A percentile compares a stretch with the other conserved stretches of the same genome.
Evolutionary conservation across 2,888 invertebrate genomes (phyloP).

Genomic region (Homarus gammarus): DNA sequence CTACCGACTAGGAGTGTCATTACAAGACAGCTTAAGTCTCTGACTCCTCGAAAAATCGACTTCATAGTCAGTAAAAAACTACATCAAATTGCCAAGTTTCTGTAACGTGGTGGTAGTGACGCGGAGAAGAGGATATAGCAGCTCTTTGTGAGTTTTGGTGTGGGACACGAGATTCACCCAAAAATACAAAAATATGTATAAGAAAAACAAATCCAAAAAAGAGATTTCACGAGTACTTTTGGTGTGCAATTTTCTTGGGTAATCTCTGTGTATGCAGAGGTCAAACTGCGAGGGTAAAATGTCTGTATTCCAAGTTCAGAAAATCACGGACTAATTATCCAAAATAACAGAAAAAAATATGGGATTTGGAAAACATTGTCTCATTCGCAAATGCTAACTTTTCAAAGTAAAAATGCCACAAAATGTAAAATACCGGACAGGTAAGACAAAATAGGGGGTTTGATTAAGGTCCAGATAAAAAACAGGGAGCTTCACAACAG

Average conservation of each 20-base stretch:
- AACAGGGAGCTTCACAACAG: too few relatives aligned
- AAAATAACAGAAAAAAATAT: conserved; percentile 1
- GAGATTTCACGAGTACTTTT: conserved; percentile 10
- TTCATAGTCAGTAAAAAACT: conserved; percentile 41
- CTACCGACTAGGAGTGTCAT: conserved; percentile 19
- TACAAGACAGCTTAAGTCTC: not conserved
- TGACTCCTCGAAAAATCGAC: conserved; percentile 42
- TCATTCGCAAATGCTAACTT: conserved; percentile 3
- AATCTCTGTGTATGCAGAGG: conserved; percentile 53
- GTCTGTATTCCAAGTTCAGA: conserved; percentile 71
- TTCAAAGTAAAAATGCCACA: conserved; percentile 25
- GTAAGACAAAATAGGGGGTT: conserved; percentile 28
- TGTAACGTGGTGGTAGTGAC: conserved; percentile 65
- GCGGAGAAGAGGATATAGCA: conserved; percentile 66
- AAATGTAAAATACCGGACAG: conserved; percentile 14
- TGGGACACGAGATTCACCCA: conserved; percentile 57
- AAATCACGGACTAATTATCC: conserved; percentile 21
- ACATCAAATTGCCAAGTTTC: conserved; percentile 48
- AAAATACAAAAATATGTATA: conserved; percentile 13
- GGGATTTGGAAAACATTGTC: not conserved
- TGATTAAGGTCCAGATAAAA: too few relatives aligned
- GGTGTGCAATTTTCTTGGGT: conserved; percentile 38
- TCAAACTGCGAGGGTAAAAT: conserved; percentile 47
- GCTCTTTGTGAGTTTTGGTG: conserved; percentile 49
- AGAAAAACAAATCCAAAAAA: conserved; percentile 17